phyloP scores from a whole-genome alignment of 2,113 vertebrate species.

The Phalacrocorax brasilianus region DNA sequence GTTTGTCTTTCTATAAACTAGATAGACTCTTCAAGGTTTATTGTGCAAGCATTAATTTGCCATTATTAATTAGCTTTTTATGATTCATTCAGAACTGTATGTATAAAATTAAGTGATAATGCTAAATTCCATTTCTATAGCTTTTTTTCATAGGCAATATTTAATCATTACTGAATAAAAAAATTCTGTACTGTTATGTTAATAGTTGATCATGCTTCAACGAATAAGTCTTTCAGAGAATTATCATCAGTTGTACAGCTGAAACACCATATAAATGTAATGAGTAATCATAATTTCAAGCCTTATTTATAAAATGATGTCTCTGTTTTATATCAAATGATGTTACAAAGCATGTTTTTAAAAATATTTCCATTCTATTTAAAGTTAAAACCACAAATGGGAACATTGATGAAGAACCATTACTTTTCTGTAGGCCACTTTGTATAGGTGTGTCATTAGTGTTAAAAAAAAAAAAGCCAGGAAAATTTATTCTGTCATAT shows the following conservation, averaged over 20 bases:
- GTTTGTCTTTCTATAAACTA: not conserved
- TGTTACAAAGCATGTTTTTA: not conserved
- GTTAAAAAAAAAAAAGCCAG: not conserved
- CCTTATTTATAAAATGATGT: not conserved
- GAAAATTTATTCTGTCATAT: not conserved
- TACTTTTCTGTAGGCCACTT: not conserved
- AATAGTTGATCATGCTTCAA: not conserved
- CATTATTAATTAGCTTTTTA: not conserved
- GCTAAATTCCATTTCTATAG: not conserved
- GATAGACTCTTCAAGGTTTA: not conserved
- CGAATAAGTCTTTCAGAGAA: not conserved
- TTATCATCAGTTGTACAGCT: not conserved
- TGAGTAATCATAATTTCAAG: not conserved
- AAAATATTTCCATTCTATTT: not conserved
- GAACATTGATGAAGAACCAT: not conserved
- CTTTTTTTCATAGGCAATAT: not conserved
- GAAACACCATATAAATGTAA: not conserved
- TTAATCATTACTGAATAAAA: not conserved
- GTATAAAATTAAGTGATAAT: not conserved
- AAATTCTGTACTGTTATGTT: not conserved
- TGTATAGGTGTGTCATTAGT: not conserved
- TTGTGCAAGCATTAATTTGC: not conserved
- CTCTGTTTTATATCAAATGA: not conserved
- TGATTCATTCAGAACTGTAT: not conserved
- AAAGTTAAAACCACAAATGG: not conserved